Base-by-base conservation (phyloP, 2,797 vertebrate genomes). In the Cossypha heuglini region DNA sequence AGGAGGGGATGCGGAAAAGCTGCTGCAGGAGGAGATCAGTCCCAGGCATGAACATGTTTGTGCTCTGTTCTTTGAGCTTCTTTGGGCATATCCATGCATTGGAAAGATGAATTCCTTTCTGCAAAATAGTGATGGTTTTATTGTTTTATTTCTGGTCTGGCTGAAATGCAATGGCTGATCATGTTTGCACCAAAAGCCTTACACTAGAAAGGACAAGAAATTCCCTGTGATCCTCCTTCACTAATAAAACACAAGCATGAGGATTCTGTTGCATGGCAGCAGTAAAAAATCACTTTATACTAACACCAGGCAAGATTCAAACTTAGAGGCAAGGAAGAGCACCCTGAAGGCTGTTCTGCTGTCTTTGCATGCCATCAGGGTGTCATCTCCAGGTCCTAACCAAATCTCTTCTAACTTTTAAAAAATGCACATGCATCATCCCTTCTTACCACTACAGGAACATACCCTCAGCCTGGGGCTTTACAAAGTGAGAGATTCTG, bases 61-160 rank as follows among this genome's bases (percentile, higher is more conserved):
- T 31, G 57, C 3, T 83, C 73, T 83, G 17, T 48, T 59, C 29
- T 80, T 74, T 29, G 38, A 78, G 49, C 13, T 77, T 75, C 52
- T 55, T 80, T 92, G 62, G 38, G 22, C 43, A 48, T 37, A 72
- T 22, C 28, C 31, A 85, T 22, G 26, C 58, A 64, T 31, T 29
- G 46, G 58, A 26, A 75, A 93, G 48, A 63, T 48, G 4, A 62
- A 91, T 51, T 84, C 19, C 35, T 51, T 88, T 78, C 54, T 88
- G 51, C 7, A 16, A 59, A 94, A 40, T 31, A 13, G 21, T 31
- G 48, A 19, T 38, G 35, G 13, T 43, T 72, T 86, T 67, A 19
- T 75, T 55, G 13, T 68, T 68, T 84, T 64, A 11, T 76, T 51
- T 66, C 67, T 66, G 7, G 5, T 58, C 28, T 79, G 33, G 40